Base-by-base conservation (phyloP, 1,140 invertebrate species). In the Drosophila grimshawi region DNA sequence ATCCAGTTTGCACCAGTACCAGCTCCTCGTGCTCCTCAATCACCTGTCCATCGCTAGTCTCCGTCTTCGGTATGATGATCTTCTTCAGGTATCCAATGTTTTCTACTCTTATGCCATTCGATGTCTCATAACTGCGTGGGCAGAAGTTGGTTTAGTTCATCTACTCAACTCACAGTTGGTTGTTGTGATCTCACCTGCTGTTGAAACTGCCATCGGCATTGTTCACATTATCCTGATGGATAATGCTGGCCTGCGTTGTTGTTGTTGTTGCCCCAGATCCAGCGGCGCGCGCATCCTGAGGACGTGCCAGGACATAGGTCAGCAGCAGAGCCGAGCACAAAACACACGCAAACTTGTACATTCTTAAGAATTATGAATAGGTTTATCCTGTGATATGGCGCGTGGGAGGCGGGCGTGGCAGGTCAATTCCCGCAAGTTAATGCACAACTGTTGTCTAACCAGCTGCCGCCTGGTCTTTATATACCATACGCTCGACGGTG, bases 91-190 rank as follows among this genome's bases (percentile, higher is more conserved):
- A 94, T 4, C 94, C 94, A n/a, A 92, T 90, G 79, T 95, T 95
- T 91, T 95, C 93, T 3, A 94, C 93, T 61, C 93, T 93, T 19
- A 95, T 95, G 30, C 95, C 95, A 79, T 95, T 95, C 0, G 93
- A 94, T 29, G 94, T 94, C 90, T 95, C 95, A 76, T 94, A 95
- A 77, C 94, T 95, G 78, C 3, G 43, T 7, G 51, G 10, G 0
- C 19, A 45, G 27, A 19, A 51, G 35, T 3, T 6, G 4, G 5
- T 39, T 79, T 46, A 30, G 3, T 32, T 3, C 33, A 27, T 10
- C 8, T 64, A 7, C 11, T 41, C 8, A 10, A 2, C 2, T 3
- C 11, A 4, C 7, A 32, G n/a, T 2, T n/a, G 27, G 27, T 7
- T 11, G 3, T n/a, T 30, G 3, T 1, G 4, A 11, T 2, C 76